Percentiles rank a stretch among this genome's conserved stretches.
These are phyloP conservation scores for Lepus townsendii DNA, from an alignment of 2,797 vertebrate genomes.

Conservation along the genomic window DNA sequence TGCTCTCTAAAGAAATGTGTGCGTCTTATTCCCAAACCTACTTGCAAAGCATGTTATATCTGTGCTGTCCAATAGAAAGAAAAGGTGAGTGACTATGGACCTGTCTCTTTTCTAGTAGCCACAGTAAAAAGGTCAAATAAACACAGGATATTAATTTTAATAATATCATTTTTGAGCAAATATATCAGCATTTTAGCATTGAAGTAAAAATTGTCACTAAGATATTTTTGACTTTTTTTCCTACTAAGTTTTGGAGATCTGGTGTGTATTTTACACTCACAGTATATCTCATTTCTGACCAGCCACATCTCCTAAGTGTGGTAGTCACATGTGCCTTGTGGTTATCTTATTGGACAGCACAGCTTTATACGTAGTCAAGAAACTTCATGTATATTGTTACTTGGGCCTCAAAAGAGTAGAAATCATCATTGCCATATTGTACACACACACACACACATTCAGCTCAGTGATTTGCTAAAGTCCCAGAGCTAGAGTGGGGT, in stretches of 20 bases:
- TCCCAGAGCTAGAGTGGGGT: neutral
- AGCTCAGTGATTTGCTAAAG: neutral
- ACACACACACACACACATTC: slow-evolving; percentile 13
- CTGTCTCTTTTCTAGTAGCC: slow-evolving; percentile 16
- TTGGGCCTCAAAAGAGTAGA: neutral
- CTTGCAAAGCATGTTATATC: slow-evolving; percentile 8
- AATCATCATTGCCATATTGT: neutral
- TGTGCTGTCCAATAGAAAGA: neutral
- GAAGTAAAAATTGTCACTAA: slow-evolving; percentile 44
- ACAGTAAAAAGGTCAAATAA: slow-evolving; percentile 28
- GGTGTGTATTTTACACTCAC: neutral
- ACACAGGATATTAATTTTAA: slow-evolving; percentile 9
- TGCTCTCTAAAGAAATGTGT: slow-evolving; percentile 17
- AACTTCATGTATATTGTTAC: neutral
- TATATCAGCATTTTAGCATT: slow-evolving; percentile 13
- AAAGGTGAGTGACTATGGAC: neutral
- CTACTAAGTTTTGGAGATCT: slow-evolving; percentile 4
- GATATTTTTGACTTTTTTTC: neutral
- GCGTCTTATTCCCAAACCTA: neutral
- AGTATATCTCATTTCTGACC: slow-evolving; percentile 24
- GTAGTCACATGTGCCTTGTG: neutral
- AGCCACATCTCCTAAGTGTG: neutral
- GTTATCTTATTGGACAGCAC: neutral
- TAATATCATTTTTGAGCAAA: neutral
- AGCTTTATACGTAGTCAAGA: slow-evolving; percentile 39